Evolutionary conservation across 1,140 invertebrate genomes (phyloP), one percentile per base, ranked within the genome.

Genomic region (Penaeus indicus): DNA sequence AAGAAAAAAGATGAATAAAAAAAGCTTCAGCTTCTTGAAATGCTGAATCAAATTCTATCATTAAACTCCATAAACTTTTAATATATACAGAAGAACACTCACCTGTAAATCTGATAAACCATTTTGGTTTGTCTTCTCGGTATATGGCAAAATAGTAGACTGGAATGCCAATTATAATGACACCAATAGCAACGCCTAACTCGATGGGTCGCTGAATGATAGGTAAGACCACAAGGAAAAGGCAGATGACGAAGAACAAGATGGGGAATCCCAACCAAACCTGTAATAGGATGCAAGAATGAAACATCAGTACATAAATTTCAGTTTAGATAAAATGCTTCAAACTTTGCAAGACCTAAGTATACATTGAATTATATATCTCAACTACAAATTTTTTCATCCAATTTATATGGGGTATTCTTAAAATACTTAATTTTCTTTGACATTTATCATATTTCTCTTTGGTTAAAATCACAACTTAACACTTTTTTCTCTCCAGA

Each of bases 151-250:
- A 67, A 67, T 77, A 90, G 93, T 99, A 99, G 5, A 99, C 96
- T 2, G 98, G 98, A 88, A 99, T 96, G 16, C 97, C 98, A 3
- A 97, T 96, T 1, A 96, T 91, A 61, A 98, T 96, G 67, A 99
- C 97, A 18, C 94, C 94, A 19, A 97, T 92, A 22, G 97, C 98
- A 69, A 98, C 95, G 0, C 96, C 95, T 19, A 97, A 96, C 93
- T 97, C 97, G 77, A 91, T 94, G 0, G 97, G 96, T 84, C 95
- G 94, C 19, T 94, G 94, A 72, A 96, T 95, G 89, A 96, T 96
- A 0, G 98, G 97, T 60, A 97, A 94, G 25, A 96, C 94, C 47
- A 98, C 96, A 64, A 99, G 93, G 90, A 97, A 97, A 60, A 95
- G 94, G 91, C 97, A 98, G 78, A 97, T 95, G 1, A 96, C 92